Evolutionary conservation across 2,113 vertebrate species (phyloP), one percentile per base, ranked within the genome.

Genomic region (Neofelis nebulosa): DNA sequence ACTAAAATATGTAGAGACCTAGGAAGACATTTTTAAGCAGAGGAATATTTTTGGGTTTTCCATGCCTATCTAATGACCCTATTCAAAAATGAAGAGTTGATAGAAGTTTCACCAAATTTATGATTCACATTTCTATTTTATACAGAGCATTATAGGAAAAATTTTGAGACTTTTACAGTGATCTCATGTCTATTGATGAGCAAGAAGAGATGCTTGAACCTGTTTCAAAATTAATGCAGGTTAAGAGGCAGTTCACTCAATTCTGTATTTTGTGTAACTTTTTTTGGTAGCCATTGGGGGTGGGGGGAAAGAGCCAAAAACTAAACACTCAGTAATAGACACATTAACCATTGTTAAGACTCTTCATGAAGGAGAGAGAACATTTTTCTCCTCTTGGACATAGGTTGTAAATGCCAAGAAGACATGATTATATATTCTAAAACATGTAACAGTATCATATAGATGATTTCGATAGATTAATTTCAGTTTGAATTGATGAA

Each of bases 101-200:
- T 76, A 89, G 63, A 1, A 61, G 78, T 38, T 83, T 90, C 71
- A 76, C n/a, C 68, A 61, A 88, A 91, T 15, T 96, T 85, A 73
- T 85, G 73, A 65, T 48, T 87, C 10, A 84, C 94, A 95, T 66
- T 80, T 95, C 52, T 87, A 52, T 36, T 73, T 82, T 90, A 36
- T 73, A 14, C 38, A 80, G 65, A 85, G 89, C 9, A 5, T 3
- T 0, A 2, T 33, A 9, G 7, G 7, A 0, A 92, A 69, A 61
- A 91, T 33, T 2, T 82, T 92, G 94, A 83, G 48, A 83, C 7
- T 95, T 96, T 82, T 13, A 83, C 50, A 45, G 50, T 18, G 52
- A 25, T 96, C 27, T 91, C 0, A 8, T 81, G 25, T 91, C 55
- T 91, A 31, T 5, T 86, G 50, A 78, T 48, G 66, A 48, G 41